Evolutionary conservation across 2,113 vertebrate genomes (phyloP), one percentile per base, ranked within the genome.

Genomic region (Tetrao urogallus): DNA sequence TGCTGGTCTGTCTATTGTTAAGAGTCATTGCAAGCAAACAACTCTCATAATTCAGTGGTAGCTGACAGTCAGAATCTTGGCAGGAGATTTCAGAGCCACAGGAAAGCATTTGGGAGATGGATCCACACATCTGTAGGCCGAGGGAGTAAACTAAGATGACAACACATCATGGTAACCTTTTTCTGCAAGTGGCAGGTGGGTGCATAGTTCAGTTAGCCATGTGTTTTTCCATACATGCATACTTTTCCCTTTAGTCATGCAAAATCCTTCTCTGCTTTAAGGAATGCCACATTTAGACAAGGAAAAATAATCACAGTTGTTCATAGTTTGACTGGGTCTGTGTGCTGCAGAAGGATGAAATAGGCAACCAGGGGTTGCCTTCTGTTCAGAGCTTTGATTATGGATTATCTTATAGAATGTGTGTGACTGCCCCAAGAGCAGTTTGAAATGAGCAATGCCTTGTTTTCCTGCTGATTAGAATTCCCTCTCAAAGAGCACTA

Each of bases 61-160:
- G 48, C 40, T 66, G 66, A 32, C 66, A 50, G 67, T 89, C 9
- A 77, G 83, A 57, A 74, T 66, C 40, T 34, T 93, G 79, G 19
- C 79, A 89, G 81, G 45, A 42, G 40, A 3, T 50, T 75, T 91
- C 40, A 38, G 64, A 80, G 47, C 72, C 56, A 8, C 36, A 14
- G 67, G 56, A 56, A 63, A 32, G 27, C 21, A 22, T 77, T 64
- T 82, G 60, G 38, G 79, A 88, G 34, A 38, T 45, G 45, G 48
- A 50, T 56, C 38, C 25, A n/a, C 0, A 0, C 58, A 0, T 64
- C 82, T 27, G 10, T 71, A 45, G 50, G 50, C 54, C 11, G 24
- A 25, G 9, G 10, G 8, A 72, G 30, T 12, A 69, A 85, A 79
- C 40, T 58, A 30, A 73, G 78, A 66, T 58, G 27, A 15, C 32